A percentile compares a stretch with the other conserved stretches of the same genome.
These are phyloP conservation scores for Balearica regulorum DNA, from an alignment of 2,797 vertebrate species.

Conservation along the genomic window DNA sequence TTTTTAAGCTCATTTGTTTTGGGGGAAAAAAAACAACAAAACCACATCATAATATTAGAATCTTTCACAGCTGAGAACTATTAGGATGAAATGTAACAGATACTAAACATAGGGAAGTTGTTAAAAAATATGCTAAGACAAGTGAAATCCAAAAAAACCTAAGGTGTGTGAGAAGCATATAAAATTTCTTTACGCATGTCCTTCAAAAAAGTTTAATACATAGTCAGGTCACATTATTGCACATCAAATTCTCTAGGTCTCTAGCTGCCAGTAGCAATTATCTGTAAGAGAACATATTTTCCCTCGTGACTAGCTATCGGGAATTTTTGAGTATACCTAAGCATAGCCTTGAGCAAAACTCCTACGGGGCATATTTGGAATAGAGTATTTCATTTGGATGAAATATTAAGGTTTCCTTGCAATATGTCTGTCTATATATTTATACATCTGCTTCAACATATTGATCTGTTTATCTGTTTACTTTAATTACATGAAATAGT, in stretches of 20 bases:
- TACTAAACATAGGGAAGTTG: conserved; percentile 68
- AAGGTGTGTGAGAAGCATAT: conserved; percentile 72
- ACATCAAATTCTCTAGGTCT: conserved; percentile 85
- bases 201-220: conserved; percentile 90
- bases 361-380: conserved; percentile 77
- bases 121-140: conserved; percentile 72
- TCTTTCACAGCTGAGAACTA: conserved; percentile 57
- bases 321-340: conserved; percentile 82
- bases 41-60: background rate
- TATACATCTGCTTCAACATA: conserved; percentile 77
- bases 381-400: conserved; percentile 77
- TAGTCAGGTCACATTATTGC: conserved; percentile 89
- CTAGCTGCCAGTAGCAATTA: conserved; percentile 92
- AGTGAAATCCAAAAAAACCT: conserved; percentile 51
- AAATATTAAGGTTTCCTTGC: conserved; percentile 71
- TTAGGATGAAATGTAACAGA: conserved; percentile 66
- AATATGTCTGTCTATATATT: conserved; percentile 73
- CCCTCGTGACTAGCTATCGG: conserved; percentile 81
- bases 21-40: background rate
- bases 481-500: conserved; percentile 71
- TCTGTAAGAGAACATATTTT: conserved; percentile 90
- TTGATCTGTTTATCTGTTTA: conserved; percentile 77
- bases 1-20: conserved; percentile 25
- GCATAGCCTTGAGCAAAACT: conserved; percentile 85
- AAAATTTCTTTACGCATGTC: conserved; percentile 81